phyloP scores from a whole-genome alignment of 2,888 invertebrate genomes.

The Teinopalpus imperialis region DNA sequence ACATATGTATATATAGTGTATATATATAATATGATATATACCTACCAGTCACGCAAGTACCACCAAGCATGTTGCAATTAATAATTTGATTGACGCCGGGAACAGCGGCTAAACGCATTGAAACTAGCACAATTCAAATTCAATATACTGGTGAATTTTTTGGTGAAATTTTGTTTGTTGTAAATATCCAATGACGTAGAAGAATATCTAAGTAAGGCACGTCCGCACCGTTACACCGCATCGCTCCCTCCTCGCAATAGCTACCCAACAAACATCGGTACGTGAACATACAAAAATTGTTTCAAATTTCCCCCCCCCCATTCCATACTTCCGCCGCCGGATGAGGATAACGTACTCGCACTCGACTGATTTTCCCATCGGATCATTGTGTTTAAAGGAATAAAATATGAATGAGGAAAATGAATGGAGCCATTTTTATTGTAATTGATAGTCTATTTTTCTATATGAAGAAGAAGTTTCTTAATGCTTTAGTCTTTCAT shows the following conservation, averaged over 20 bases:
- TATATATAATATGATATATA: too few relatives aligned
- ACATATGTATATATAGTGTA: too few relatives aligned
- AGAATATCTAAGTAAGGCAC: conserved; percentile 34
- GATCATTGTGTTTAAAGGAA: not conserved
- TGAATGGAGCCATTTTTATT: too few relatives aligned
- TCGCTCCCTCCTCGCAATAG: conserved; percentile 32
- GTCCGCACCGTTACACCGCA: conserved; percentile 40
- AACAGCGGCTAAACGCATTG: too few relatives aligned
- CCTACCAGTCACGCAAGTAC: too few relatives aligned
- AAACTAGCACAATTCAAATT: too few relatives aligned
- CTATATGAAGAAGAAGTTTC: too few relatives aligned
- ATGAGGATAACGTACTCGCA: conserved; percentile 30
- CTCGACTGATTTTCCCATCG: conserved; percentile 30
- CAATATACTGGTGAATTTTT: not conserved
- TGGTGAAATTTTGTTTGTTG: not conserved
- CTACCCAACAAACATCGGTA: conserved; percentile 52
- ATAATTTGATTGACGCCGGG: too few relatives aligned
- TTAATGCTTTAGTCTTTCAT: too few relatives aligned
- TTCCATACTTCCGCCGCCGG: conserved; percentile 40
- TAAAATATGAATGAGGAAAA: too few relatives aligned
- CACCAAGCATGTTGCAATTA: too few relatives aligned
- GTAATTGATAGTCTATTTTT: too few relatives aligned
- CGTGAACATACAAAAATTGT: conserved; percentile 53
- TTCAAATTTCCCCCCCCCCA: conserved; percentile 44
- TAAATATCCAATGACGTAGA: conserved; percentile 11